Base-by-base conservation (phyloP, 2,888 invertebrate species). In the Drosophila mettleri region DNA sequence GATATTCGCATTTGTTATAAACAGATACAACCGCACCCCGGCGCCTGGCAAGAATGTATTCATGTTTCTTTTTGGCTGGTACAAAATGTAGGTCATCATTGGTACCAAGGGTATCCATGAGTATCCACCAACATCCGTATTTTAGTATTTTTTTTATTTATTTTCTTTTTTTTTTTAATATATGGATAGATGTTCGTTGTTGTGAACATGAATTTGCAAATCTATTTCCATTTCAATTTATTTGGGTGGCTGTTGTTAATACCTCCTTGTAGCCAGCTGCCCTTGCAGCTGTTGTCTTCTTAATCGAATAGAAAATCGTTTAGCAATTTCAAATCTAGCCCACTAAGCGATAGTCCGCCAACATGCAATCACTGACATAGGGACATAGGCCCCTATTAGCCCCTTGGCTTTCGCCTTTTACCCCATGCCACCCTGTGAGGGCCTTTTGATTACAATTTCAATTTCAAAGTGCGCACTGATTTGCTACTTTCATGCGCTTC, bases 271-370 rank as follows among this genome's bases (percentile, higher is more conserved):
- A 29, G 39, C 33, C 34, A 52, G 36, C 22, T 59, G 54, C 60
- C 46, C 62, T 52, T 34, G 46, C 63, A 63, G 52, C 51, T 68
- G 72, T 67, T 80, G 80, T 69, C 70, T 78, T 81, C 70, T 84
- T 83, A 83, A 86, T 83, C 87, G 85, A 84, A 84, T 73, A 63
- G 79, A 78, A 86, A 83, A 81, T 81, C 83, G 85, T 81, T 80
- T 81, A 74, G 74, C 86, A 74, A 80, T 83, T 80, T 82, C 54
- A 70, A 83, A 80, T 83, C 74, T 83, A 72, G 78, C 81, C 66
- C 80, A 53, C 84, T 83, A 74, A 82, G 80, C 49, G 59, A 63
- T 71, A 75, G 70, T 65, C 71, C 64, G 22, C 41, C 58, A 45
- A 38, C 29, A 52, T 39, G 31, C 31, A 58, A 51, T 16, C 46